phyloP scores from a whole-genome alignment of 2,113 vertebrate genomes.

The Loxodonta africana region DNA sequence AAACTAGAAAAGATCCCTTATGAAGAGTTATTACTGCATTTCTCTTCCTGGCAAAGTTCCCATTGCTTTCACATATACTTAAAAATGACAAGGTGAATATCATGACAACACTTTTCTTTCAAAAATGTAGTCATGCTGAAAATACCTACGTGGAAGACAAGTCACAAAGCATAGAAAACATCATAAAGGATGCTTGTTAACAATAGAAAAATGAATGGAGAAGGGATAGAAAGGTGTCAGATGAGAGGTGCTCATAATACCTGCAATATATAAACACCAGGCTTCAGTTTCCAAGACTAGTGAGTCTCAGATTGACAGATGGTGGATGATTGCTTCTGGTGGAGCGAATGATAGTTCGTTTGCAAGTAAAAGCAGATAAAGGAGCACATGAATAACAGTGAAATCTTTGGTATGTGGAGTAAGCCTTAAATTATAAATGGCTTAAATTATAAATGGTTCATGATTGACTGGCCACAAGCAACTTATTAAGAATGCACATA shows the following conservation, averaged over 20 bases:
- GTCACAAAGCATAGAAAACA: slow-evolving; percentile 75
- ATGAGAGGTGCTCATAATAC: slow-evolving; percentile 58
- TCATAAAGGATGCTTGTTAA: slow-evolving; percentile 76
- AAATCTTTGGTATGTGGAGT: slow-evolving; percentile 77
- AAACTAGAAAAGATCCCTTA: not conserved
- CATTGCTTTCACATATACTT: slow-evolving; percentile 60
- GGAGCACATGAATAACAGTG: slow-evolving; percentile 74
- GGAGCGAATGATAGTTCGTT: slow-evolving; percentile 67
- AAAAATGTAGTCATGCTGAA: slow-evolving; percentile 77
- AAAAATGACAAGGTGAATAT: slow-evolving; percentile 63
- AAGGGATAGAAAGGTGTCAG: slow-evolving; percentile 57
- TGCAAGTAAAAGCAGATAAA: slow-evolving; percentile 84
- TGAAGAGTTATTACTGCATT: not conserved
- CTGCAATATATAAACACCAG: slow-evolving; percentile 65
- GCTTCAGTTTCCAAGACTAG: slow-evolving; percentile 70
- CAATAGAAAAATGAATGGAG: slow-evolving; percentile 70
- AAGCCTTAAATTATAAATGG: slow-evolving; percentile 83
- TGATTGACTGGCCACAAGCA: slow-evolving; percentile 80
- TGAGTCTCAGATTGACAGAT: slow-evolving; percentile 76
- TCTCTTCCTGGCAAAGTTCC: not conserved
- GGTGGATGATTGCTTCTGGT: slow-evolving; percentile 74
- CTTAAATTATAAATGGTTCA: slow-evolving; percentile 83
- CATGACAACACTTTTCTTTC: slow-evolving; percentile 71
- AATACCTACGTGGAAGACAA: slow-evolving; percentile 73
- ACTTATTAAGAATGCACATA: slow-evolving; percentile 78